Percentiles rank a stretch among this genome's conserved stretches.
Conservation (phyloP, 23 tunicate species). For the Trididemnum miniatum region DNA sequence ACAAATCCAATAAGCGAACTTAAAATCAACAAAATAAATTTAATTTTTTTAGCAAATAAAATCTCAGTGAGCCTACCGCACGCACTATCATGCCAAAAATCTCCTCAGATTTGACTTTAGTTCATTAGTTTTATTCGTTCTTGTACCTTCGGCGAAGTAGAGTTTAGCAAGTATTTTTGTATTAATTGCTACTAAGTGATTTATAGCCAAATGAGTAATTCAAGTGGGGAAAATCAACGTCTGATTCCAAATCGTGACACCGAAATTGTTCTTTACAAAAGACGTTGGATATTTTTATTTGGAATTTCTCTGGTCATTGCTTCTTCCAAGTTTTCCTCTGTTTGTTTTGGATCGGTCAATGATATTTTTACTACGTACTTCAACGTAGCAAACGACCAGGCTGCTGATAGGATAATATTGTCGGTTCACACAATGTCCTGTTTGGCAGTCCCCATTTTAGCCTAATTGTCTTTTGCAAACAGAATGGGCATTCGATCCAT, state of each 20-base stretch:
- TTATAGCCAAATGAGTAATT: too few species aligned
- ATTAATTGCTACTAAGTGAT: too few species aligned
- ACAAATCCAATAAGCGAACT: too few species aligned
- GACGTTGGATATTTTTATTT: not conserved
- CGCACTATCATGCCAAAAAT: too few species aligned
- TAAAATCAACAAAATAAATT: too few species aligned
- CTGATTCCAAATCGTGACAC: not conserved
- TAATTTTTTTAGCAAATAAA: too few species aligned
- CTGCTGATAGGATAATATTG: slow-evolving; percentile 6
- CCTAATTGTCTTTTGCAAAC: slow-evolving; percentile 4
- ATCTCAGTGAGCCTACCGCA: too few species aligned
- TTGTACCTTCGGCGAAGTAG: too few species aligned
- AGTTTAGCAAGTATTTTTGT: too few species aligned
- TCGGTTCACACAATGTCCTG: not conserved
- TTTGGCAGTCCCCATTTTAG: not conserved
- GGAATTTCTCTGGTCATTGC: not conserved
- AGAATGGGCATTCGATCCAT: slow-evolving; percentile 4
- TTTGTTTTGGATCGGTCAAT: slow-evolving; percentile 19
- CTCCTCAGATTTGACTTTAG: too few species aligned
- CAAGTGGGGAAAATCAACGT: too few species aligned
- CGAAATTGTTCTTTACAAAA: not conserved
- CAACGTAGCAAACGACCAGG: not conserved
- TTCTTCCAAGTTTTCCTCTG: slow-evolving; percentile 10
- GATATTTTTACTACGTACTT: slow-evolving; percentile 17
- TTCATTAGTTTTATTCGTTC: too few species aligned